Conservation (phyloP, 2,888 invertebrate species). For the Chironomus riparius region DNA sequence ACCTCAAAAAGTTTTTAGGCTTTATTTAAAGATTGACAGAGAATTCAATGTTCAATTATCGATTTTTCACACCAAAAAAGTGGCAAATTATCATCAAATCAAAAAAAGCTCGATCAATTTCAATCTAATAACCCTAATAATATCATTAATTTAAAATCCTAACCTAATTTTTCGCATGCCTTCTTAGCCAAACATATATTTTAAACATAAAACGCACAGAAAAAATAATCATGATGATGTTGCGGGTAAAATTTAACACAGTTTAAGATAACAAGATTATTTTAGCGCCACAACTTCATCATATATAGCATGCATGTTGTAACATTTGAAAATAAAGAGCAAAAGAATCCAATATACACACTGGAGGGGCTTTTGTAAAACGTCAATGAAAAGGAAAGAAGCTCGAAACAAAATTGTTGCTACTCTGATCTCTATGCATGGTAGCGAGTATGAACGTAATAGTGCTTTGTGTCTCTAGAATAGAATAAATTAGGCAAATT, state of each 20-base stretch:
- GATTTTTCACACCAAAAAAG: too few species aligned
- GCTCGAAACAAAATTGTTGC: neutral
- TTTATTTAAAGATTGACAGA: too few species aligned
- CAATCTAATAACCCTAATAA: too few species aligned
- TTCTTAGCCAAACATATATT: neutral
- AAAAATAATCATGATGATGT: too few species aligned
- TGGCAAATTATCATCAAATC: too few species aligned
- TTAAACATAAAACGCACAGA: too few species aligned
- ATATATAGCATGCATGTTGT: neutral
- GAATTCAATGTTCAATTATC: too few species aligned
- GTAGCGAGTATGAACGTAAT: neutral
- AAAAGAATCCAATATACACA: neutral
- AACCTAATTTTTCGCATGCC: too few species aligned
- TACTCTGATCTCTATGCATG: neutral
- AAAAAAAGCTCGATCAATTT: too few species aligned
- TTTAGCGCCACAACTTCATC: conserved; percentile 26
- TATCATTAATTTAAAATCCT: too few species aligned
- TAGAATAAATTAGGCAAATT: conserved; percentile 6
- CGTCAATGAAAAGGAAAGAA: neutral
- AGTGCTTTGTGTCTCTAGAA: neutral
- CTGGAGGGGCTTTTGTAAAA: neutral
- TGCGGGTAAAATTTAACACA: neutral
- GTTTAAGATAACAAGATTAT: conserved; percentile 26
- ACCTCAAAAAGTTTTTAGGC: too few species aligned
- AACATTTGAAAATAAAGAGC: neutral